Evolutionary conservation across 2,113 vertebrate species (phyloP).

Genomic region (Varanus komodoensis): DNA sequence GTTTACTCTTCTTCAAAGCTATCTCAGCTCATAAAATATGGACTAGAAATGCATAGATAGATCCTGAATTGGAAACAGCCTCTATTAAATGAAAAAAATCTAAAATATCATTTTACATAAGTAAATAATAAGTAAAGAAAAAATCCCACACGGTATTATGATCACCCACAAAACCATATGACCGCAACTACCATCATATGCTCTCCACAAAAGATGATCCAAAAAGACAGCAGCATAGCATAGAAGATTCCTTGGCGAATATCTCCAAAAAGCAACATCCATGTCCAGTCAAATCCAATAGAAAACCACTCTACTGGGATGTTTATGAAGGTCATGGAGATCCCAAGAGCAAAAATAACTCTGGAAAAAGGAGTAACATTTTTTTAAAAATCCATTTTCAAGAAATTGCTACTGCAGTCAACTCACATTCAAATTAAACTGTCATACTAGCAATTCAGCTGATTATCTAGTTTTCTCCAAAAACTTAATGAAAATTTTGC

Average conservation of each 20-base stretch:
- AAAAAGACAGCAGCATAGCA: slow-evolving; percentile 97
- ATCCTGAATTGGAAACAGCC: not conserved
- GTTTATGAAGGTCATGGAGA: slow-evolving; percentile 99
- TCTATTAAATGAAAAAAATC: not conserved
- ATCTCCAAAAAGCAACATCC: slow-evolving; percentile 98
- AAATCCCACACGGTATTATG: not conserved
- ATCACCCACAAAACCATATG: rapidly evolving
- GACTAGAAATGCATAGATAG: not conserved
- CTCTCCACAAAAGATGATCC: slow-evolving; percentile 99
- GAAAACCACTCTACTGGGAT: slow-evolving; percentile 99
- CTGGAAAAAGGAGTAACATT: slow-evolving; percentile 73
- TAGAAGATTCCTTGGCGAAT: slow-evolving; percentile 98
- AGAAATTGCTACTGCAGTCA: slow-evolving; percentile 5
- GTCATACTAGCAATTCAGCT: not conserved
- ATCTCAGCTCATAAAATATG: not conserved
- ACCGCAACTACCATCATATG: slow-evolving; percentile 91
- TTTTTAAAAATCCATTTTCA: not conserved
- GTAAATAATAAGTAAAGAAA: not conserved
- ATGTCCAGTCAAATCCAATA: slow-evolving; percentile 96
- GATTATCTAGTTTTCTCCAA: not conserved
- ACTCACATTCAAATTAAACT: not conserved
- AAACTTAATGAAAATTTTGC: not conserved
- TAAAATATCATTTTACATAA: not conserved
- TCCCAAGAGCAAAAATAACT: slow-evolving; percentile 95
- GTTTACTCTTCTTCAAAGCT: not conserved